A percentile compares a stretch with the other conserved stretches of the same genome.
phyloP scores from a whole-genome alignment of 2,797 vertebrate species.

The Epinephelus malabaricus region DNA sequence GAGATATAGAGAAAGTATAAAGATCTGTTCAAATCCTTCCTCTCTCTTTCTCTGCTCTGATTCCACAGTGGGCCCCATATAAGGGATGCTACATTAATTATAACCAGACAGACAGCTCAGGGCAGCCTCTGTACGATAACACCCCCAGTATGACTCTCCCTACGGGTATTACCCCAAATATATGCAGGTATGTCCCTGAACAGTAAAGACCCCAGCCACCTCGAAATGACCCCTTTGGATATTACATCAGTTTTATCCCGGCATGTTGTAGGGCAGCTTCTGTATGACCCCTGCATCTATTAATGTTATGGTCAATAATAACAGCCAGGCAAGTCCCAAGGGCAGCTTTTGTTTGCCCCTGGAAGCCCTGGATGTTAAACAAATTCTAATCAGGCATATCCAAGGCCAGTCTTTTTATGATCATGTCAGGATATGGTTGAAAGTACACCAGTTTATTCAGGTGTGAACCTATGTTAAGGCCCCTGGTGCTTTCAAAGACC shows the following conservation, averaged over 20 bases:
- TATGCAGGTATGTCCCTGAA: constrained; percentile 27
- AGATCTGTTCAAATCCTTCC: constrained; percentile 9
- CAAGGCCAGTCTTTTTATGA: constrained; percentile 16
- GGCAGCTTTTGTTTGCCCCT: constrained; percentile 40
- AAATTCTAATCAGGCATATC: constrained; percentile 45
- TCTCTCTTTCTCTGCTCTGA: background rate
- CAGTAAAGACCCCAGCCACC: constrained; percentile 2
- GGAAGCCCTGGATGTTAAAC: constrained; percentile 39
- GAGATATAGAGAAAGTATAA: constrained; percentile 11
- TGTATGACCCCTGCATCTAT: constrained; percentile 7
- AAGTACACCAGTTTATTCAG: constrained; percentile 13
- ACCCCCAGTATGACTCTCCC: constrained; percentile 13
- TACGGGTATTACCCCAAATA: constrained; percentile 3
- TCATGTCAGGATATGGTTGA: constrained; percentile 16
- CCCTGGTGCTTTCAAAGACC: background rate
- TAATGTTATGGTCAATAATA: constrained; percentile 43
- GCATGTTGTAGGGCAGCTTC: constrained; percentile 22
- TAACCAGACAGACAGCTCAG: constrained; percentile 20
- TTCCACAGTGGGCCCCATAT: constrained; percentile 5
- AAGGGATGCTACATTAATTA: constrained; percentile 48
- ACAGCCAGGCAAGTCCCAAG: constrained; percentile 30
- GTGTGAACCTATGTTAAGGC: constrained; percentile 5
- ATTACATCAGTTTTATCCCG: constrained; percentile 23
- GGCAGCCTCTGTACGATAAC: constrained; percentile 9
- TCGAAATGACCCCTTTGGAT: constrained; percentile 42